Evolutionary conservation across 2,113 vertebrate species (phyloP), one percentile per base, ranked within the genome.

Genomic region (Strix aluco): DNA sequence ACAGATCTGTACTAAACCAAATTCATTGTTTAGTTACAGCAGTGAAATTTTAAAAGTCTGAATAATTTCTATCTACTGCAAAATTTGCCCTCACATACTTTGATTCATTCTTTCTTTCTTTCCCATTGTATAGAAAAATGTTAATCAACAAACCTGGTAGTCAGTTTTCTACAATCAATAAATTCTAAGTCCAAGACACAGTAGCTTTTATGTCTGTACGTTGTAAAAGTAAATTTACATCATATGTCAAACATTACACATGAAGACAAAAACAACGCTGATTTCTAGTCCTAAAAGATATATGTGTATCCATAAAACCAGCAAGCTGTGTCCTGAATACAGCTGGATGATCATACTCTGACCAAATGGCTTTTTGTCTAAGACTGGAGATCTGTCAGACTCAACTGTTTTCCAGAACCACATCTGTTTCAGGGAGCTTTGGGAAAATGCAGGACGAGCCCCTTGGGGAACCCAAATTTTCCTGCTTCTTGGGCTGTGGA

Each of bases 181-280:
- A 96, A 95, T 96, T 80, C 72, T 72, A 81, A 59, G 36, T 67
- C 92, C 95, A 92, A 94, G 83, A 88, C 92, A 96, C 89, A 94
- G 97, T 96, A 97, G 97, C 90, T 97, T 95, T 95, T 96, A 96
- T 95, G 92, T 97, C 94, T 94, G 81, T 96, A 89, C 2, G 6
- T 74, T 97, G 96, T 96, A 97, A 97, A 97, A 97, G 92, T 93
- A 96, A 96, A 97, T 97, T 97, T 96, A 97, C 92, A 96, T 97
- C 92, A n/a, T 86, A 96, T 97, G 97, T 96, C 97, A 97, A 97
- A 97, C 96, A 95, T 82, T 97, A 95, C 95, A 92, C 94, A 95
- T 34, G 26, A 91, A 96, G 95, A 95, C 84, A 92, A 97, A 97
- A 97, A 91, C 86, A 96, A 96, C 32, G 32, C 93, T 79, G 93